phyloP scores from a whole-genome alignment of 1,140 invertebrate genomes.

The Meteorus sp. region DNA sequence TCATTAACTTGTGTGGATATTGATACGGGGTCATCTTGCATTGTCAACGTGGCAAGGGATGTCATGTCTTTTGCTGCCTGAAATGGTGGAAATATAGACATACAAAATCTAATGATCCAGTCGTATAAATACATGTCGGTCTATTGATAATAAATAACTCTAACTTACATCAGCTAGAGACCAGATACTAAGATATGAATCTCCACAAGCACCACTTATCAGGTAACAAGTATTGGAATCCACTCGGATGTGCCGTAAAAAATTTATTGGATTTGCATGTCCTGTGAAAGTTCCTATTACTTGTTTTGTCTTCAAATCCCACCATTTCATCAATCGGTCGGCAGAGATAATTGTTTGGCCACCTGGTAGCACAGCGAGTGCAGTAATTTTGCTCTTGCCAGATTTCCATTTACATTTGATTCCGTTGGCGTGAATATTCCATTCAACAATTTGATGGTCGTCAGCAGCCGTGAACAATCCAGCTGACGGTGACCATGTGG shows the following conservation, averaged over 20 bases:
- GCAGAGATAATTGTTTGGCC: conserved; percentile 68
- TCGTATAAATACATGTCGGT: no score
- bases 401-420: conserved; percentile 65
- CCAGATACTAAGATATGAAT: conserved; percentile 66
- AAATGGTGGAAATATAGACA: conserved; percentile 30
- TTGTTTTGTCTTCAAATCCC: conserved; percentile 64
- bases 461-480: conserved; percentile 61
- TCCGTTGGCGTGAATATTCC: conserved; percentile 59
- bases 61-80: conserved; percentile 50
- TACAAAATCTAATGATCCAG: no score
- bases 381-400: conserved; percentile 67
- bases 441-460: conserved; percentile 58
- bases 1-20: conserved; percentile 44
- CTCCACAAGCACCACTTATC: conserved; percentile 64
- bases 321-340: conserved; percentile 67
- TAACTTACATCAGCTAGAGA: conserved; percentile 55
- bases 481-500: conserved; percentile 56
- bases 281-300: conserved; percentile 68
- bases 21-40: conserved; percentile 49
- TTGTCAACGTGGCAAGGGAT: conserved; percentile 54
- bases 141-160: neutral
- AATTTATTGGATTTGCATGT: conserved; percentile 66
- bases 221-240: conserved; percentile 58
- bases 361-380: conserved; percentile 66
- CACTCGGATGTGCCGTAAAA: conserved; percentile 58